Conservation (phyloP, 2,797 vertebrate genomes). For the Pagetopsis macropterus region DNA sequence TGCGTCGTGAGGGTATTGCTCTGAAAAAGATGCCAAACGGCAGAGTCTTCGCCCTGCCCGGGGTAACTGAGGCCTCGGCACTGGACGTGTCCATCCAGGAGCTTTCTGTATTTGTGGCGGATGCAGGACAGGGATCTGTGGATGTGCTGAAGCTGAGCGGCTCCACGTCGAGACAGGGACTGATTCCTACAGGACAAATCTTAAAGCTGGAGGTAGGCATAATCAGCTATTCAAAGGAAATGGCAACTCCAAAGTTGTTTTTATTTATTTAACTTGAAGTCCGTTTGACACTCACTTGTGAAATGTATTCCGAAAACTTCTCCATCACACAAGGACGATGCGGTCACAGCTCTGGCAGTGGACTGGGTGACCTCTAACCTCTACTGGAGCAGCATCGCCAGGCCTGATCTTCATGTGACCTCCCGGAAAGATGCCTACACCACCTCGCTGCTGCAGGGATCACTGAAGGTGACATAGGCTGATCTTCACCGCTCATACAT, state of each 20-base stretch:
- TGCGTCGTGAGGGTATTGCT: slow-evolving; percentile 64
- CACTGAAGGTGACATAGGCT: slow-evolving; percentile 64
- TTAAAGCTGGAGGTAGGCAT: slow-evolving; percentile 73
- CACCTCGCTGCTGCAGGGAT: slow-evolving; percentile 74
- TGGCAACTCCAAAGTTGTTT: no score
- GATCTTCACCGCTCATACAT: not conserved
- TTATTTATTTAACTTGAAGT: not conserved
- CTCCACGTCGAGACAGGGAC: slow-evolving; percentile 59
- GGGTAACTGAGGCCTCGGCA: slow-evolving; percentile 72
- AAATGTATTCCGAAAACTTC: not conserved
- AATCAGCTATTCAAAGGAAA: not conserved
- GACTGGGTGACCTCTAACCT: slow-evolving; percentile 92
- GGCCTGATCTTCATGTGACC: slow-evolving; percentile 81
- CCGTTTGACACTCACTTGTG: not conserved
- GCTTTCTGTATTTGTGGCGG: slow-evolving; percentile 84
- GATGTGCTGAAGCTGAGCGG: slow-evolving; percentile 79
- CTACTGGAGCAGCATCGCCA: slow-evolving; percentile 88
- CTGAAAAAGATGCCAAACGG: slow-evolving; percentile 79
- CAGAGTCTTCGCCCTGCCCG: slow-evolving; percentile 76
- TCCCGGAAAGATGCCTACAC: slow-evolving; percentile 73
- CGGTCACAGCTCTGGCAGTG: slow-evolving; percentile 83
- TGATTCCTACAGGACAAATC: slow-evolving; percentile 72
- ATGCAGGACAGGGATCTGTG: slow-evolving; percentile 77
- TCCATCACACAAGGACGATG: slow-evolving; percentile 56
- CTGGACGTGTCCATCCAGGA: slow-evolving; percentile 82